Base-by-base conservation (phyloP, 2,888 invertebrate species). In the Folsomia candida region DNA sequence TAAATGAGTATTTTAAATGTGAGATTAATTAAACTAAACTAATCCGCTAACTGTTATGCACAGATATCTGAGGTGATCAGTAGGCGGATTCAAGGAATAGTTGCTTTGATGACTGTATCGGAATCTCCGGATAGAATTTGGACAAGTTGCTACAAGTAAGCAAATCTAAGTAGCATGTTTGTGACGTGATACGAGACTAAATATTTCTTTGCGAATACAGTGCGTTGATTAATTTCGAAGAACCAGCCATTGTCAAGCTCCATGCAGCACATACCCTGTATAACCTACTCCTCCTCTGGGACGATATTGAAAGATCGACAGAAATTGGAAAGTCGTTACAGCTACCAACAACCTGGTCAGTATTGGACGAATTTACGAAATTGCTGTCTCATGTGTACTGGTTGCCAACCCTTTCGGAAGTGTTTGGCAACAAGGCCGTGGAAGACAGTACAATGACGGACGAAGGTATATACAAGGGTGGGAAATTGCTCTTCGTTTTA, bases 181-280 rank as follows among this genome's bases (percentile, higher is more conserved):
- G n/a, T n/a, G n/a, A n/a, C n/a, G n/a, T n/a, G n/a, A n/a, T n/a
- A n/a, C n/a, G n/a, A n/a, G n/a, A n/a, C n/a, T n/a, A n/a, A n/a
- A n/a, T n/a, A n/a, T n/a, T n/a, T n/a, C n/a, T 54, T 6, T 54
- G 6, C 18, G 18, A 18, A 54, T 20, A 25, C 26, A 77, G 77
- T 26, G 59, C 69, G 9, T 26, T 77, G 20, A 64, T 67, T 20
- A 68, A 74, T 69, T 58, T 63, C 2, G 65, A 60, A 22, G 74
- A 74, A 63, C 69, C 68, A 25, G 57, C 75, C 0, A 59, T 75
- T 14, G 77, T 75, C 1, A 74, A 74, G 47, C 71, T 75, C n/a
- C 58, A 26, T n/a, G 74, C 74, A 25, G 69, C 72, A n/a, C 9
- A 29, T 25, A 64, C 69, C 11, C 26, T 77, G 24, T 25, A 63